Conservation (phyloP, 1,140 invertebrate species). For the Drosophila ficusphila region DNA sequence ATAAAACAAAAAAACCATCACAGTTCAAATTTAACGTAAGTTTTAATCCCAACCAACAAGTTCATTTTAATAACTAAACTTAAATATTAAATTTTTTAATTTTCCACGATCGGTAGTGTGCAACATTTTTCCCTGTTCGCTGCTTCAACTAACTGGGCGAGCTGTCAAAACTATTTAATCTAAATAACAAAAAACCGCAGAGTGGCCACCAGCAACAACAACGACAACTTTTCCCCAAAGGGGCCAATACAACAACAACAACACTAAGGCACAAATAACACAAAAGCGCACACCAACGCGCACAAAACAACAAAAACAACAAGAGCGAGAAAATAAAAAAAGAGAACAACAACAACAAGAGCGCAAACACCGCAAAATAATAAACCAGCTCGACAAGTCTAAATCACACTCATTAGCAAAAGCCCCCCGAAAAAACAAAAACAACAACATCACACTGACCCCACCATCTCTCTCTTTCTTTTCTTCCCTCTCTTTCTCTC, state of each 20-base stretch:
- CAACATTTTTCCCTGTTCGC: constrained; percentile 8
- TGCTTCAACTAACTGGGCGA: constrained; percentile 18
- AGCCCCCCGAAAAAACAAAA: constrained; percentile 52
- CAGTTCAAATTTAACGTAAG: too few species aligned
- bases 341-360: constrained; percentile 62
- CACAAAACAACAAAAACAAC: constrained; percentile 41
- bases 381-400: constrained; percentile 82
- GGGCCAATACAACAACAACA: constrained; percentile 19
- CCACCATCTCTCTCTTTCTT: constrained; percentile 34
- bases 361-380: constrained; percentile 82
- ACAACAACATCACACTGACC: constrained; percentile 29
- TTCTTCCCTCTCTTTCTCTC: not conserved
- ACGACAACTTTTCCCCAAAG: constrained; percentile 17
- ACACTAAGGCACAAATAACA: constrained; percentile 13
- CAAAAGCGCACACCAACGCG: constrained; percentile 30
- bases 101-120: too few species aligned
- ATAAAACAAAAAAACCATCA: too few species aligned
- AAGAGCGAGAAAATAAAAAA: constrained; percentile 60
- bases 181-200: constrained; percentile 72
- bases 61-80: not conserved
- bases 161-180: constrained; percentile 81
- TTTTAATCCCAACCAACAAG: too few species aligned
- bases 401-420: constrained; percentile 83
- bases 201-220: constrained; percentile 18
- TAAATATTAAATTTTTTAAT: not conserved